phyloP scores from a whole-genome alignment of 1,140 invertebrate species.

The Drosophila repleta region DNA sequence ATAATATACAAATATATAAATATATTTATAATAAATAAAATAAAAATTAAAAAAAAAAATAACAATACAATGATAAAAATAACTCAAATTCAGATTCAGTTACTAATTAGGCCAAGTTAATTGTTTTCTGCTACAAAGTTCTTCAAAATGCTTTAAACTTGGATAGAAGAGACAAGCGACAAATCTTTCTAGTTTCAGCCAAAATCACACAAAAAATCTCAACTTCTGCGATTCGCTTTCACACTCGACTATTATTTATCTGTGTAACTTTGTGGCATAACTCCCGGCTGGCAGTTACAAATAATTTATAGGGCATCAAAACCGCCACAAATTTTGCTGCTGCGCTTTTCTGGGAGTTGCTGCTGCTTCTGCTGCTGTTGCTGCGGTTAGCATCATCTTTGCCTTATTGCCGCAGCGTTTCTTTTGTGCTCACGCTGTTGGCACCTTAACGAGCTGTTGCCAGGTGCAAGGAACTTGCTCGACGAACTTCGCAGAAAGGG shows the following conservation, averaged over 20 bases:
- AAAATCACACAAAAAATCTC: too few relatives aligned
- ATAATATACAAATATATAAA: too few relatives aligned
- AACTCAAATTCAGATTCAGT: too few relatives aligned
- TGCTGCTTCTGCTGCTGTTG: constrained; percentile 22
- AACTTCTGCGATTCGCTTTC: background rate
- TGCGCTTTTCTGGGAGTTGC: constrained; percentile 27
- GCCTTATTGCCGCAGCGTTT: constrained; percentile 64
- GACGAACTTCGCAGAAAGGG: background rate
- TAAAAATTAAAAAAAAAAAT: too few relatives aligned
- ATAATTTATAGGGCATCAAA: constrained; percentile 23
- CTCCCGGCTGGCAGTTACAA: background rate
- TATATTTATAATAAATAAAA: too few relatives aligned
- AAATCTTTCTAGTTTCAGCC: too few relatives aligned
- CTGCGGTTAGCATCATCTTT: constrained; percentile 56
- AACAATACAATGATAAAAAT: too few relatives aligned
- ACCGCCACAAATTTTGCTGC: constrained; percentile 42
- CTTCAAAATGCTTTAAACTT: too few relatives aligned
- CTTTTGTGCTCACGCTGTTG: constrained; percentile 51
- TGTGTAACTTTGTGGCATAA: background rate
- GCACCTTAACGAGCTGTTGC: constrained; percentile 57
- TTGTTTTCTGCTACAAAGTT: too few relatives aligned
- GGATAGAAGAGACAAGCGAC: too few relatives aligned
- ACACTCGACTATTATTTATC: background rate
- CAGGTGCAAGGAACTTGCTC: constrained; percentile 32
- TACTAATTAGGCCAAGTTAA: too few relatives aligned